Evolutionary conservation across 2,113 vertebrate genomes (phyloP).

Genomic region (Oostethus manadensis): DNA sequence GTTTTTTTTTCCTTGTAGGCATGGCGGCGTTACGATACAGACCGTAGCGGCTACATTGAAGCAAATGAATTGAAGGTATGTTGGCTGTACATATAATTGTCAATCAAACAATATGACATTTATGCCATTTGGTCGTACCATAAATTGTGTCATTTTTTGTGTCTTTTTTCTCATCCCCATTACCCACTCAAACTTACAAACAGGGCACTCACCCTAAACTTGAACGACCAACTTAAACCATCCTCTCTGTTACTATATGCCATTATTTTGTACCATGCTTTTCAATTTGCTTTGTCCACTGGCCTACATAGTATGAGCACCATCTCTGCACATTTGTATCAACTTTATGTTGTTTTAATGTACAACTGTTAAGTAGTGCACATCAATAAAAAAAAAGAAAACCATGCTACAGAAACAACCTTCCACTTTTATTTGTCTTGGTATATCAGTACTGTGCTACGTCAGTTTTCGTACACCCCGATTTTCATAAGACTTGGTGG

Average conservation of each 20-base stretch:
- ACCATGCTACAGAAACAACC: neutral
- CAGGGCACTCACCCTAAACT: conserved; percentile 8
- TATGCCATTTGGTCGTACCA: neutral
- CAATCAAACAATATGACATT: neutral
- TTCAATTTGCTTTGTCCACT: neutral
- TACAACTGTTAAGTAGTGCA: conserved; percentile 5
- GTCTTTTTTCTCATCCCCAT: neutral
- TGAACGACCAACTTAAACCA: neutral
- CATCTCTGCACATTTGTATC: conserved; percentile 1
- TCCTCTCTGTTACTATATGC: neutral
- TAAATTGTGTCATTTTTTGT: conserved; percentile 6
- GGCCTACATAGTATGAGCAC: conserved; percentile 2
- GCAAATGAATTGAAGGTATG: conserved; percentile 94
- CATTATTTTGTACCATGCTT: neutral
- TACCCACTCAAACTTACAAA: conserved; percentile 3
- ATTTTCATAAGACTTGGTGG: too few relatives aligned
- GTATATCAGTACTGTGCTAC: neutral
- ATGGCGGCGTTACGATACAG: conserved; percentile 92
- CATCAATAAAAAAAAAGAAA: conserved; percentile 40
- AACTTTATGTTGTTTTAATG: neutral
- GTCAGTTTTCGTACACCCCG: too few relatives aligned
- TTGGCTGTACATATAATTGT: neutral
- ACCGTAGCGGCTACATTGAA: conserved; percentile 94
- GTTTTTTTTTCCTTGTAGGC: conserved; percentile 66
- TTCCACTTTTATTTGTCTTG: neutral